phyloP scores from a whole-genome alignment of 1,140 invertebrate genomes.

The Drosophila sechellia region DNA sequence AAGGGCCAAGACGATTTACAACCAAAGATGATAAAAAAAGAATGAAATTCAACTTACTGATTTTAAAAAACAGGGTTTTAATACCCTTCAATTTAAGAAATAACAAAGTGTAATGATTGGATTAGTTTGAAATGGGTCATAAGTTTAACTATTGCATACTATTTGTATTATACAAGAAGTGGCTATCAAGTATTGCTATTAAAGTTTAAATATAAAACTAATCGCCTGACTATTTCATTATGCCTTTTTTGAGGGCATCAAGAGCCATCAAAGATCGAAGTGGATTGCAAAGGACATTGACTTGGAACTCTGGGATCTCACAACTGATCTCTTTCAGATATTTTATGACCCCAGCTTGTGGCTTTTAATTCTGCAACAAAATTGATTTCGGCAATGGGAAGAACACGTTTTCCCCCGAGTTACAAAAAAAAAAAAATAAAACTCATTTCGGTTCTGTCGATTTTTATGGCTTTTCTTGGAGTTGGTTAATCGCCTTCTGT shows the following conservation, averaged over 20 bases:
- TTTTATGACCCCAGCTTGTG: slow-evolving; percentile 27
- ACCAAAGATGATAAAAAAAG: slow-evolving; percentile 6
- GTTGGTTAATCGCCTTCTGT: slow-evolving; percentile 28
- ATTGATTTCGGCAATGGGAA: slow-evolving; percentile 56
- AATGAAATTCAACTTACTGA: background rate
- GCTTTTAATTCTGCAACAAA: slow-evolving; percentile 47
- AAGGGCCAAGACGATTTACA: slow-evolving; percentile 1
- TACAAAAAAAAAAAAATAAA: background rate
- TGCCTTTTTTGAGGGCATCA: slow-evolving; percentile 5
- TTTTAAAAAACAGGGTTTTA: background rate
- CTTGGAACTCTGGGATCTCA: slow-evolving; percentile 21
- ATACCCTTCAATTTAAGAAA: background rate
- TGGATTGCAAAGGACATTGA: slow-evolving; percentile 70
- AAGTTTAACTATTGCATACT: background rate
- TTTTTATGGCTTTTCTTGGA: slow-evolving; percentile 51
- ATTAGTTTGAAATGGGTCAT: background rate
- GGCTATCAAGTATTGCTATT: background rate
- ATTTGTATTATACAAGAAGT: no score
- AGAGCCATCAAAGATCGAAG: slow-evolving; percentile 32
- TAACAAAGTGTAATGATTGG: no score
- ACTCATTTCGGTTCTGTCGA: slow-evolving; percentile 34
- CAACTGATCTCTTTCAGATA: slow-evolving; percentile 12
- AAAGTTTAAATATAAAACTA: background rate
- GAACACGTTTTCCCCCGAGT: slow-evolving; percentile 52
- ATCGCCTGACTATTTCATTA: background rate